Base-by-base conservation (phyloP, 2,797 vertebrate species). In the Pseudochaenichthys georgianus region DNA sequence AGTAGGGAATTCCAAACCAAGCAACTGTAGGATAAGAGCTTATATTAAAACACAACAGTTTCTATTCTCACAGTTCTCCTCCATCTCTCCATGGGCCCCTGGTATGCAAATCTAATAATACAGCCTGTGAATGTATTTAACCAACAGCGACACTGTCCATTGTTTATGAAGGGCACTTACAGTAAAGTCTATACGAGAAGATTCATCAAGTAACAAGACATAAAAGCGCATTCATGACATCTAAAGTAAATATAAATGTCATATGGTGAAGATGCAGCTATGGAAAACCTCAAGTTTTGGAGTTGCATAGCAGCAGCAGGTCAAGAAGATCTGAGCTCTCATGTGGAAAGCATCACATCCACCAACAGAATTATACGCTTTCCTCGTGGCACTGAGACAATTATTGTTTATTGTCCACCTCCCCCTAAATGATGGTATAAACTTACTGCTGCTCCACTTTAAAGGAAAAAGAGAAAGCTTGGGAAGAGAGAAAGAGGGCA, bases 61-160 rank as follows among this genome's bases (percentile, higher is more conserved):
- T 81, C 75, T 87, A 69, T 90, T 81, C 79, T 82, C 69, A 70
- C 83, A 86, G 58, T 55, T 77, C 47, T 77, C 52, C 70, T 64
- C 38, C 73, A 73, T 87, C 79, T 88, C 82, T 90, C 85, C 64
- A 42, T 73, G 84, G 79, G 76, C 65, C 83, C 57, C 78, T 85
- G 89, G 87, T 85, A 92, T 92, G 81, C 86, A 87, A 90, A 91
- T 92, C 87, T 89, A 92, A 92, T 93, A 91, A 89, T 34, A 59
- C 63, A 59, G 71, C 67, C 80, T 80, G 65, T 80, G 82, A 87
- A 83, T 78, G 77, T 75, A 75, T 48, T 82, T 67, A 86, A 86
- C 83, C 83, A 87, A 76, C 61, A 77, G 72, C 46, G 57, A 69
- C 81, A 74, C 72, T 76, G 70, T 70, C 84, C 62, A 87, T 90